Evolutionary conservation across 2,113 vertebrate genomes (phyloP), one percentile per base, ranked within the genome.

Genomic region (Paraplagusia blochii): DNA sequence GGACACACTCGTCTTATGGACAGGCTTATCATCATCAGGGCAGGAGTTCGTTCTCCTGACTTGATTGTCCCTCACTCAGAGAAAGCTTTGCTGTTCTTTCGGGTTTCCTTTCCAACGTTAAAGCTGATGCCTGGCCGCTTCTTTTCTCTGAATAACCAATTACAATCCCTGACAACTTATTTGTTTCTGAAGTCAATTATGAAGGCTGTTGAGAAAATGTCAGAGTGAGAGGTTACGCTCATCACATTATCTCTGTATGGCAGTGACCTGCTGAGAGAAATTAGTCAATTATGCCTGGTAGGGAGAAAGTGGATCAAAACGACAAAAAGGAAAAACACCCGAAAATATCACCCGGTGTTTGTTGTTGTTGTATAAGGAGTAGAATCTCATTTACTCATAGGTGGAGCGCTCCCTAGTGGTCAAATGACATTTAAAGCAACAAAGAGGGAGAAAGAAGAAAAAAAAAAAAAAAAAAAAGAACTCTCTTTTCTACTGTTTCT

Each of bases 21-120:
- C 83, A 63, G 63, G 67, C 66, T 71, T 34, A 72, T 77, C 84
- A 69, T 79, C 69, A 47, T 17, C n/a, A 44, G 58, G 35, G 48
- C 47, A 43, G 49, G 49, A 71, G 69, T 60, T 67, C 44, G 58
- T 82, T 80, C 69, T 75, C 70, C 58, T 16, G 38, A 56, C 66
- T 63, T n/a, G 82, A 85, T 83, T 85, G 84, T 83, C 82, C 72
- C 64, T 61, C 52, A 63, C 52, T 76, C 55, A 80, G 63, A 75
- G 63, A 75, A 63, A 56, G 58, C 47, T 50, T 29, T 63, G 64
- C 36, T 58, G 43, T 63, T 79, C 64, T 53, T 67, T 56, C 42
- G 22, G 40, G 44, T 57, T 29, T 40, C 38, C 9, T 16, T 9
- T 8, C 13, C 33, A 33, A 63, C 36, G 55, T 81, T 72, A 77